phyloP scores from a whole-genome alignment of 1,140 invertebrate species.

The Ceratosolen solmsi region DNA sequence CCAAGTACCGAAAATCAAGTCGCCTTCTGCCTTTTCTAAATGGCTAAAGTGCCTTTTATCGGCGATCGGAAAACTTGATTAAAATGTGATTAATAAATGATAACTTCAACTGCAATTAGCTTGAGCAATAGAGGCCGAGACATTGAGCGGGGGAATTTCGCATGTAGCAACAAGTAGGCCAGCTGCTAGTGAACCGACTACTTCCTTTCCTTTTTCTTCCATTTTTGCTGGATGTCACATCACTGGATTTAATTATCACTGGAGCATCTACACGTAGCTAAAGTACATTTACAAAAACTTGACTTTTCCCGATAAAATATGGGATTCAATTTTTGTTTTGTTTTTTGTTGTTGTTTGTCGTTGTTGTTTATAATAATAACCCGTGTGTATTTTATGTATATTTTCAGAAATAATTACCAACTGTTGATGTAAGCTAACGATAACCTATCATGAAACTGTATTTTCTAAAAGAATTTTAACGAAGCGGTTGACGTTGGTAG shows the following conservation, averaged over 20 bases:
- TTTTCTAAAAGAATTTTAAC: too few relatives aligned
- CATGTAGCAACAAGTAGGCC: conserved; percentile 30
- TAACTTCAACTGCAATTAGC: not conserved
- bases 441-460: too few relatives aligned
- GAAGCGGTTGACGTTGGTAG: too few relatives aligned
- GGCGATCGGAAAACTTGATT: not conserved
- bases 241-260: not conserved
- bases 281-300: too few relatives aligned
- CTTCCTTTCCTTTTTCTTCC: conserved; percentile 38
- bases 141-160: conserved; percentile 4
- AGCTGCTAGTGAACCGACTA: not conserved
- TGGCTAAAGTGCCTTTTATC: not conserved
- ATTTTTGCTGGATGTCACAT: not conserved
- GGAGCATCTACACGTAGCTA: not conserved
- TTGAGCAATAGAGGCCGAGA: conserved; percentile 21
- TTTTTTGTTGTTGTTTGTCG: too few relatives aligned
- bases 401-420: too few relatives aligned
- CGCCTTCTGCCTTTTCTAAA: not conserved
- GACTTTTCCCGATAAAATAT: too few relatives aligned
- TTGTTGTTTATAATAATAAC: too few relatives aligned
- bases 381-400: too few relatives aligned
- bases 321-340: too few relatives aligned
- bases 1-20: too few relatives aligned
- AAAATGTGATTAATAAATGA: not conserved
- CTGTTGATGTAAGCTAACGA: too few relatives aligned